Evolutionary conservation across 2,888 invertebrate genomes (phyloP), one percentile per base, ranked within the genome.

Genomic region (Choreutis nemorana): DNA sequence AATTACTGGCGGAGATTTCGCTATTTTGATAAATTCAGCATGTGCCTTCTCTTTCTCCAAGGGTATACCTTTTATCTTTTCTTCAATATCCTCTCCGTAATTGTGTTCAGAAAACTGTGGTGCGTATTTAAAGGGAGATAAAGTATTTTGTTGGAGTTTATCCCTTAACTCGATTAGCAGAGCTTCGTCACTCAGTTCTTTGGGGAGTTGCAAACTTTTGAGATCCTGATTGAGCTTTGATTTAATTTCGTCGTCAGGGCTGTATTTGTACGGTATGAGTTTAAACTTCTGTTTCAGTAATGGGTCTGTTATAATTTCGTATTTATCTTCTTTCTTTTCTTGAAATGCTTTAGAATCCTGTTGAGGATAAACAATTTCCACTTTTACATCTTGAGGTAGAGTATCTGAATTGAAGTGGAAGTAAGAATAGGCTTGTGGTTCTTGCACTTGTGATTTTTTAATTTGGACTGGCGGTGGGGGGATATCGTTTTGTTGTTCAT

Each of bases 81-180:
- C 58, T 33, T 61, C 58, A 4, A 65, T 40, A 37, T 60, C 61
- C 29, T 44, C 45, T 0, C 48, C 53, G 12, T 51, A 51, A 33
- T 52, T 59, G 23, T 48, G 50, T 7, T 51, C 49, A 25, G 56
- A 62, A 37, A 65, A 58, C 35, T 62, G 56, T 0, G 56, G 34
- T 31, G 61, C 41, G 35, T 62, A 40, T 56, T 65, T 50, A 2
- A 58, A 30, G 20, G 53, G 46, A 14, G 28, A 11, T 7, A 41
- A 37, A 6, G 38, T 37, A 11, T 36, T 35, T n/a, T n/a, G n/a
- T n/a, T n/a, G n/a, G n/a, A n/a, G 10, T 18, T 26, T 4, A 18
- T 20, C 12, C 20, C 26, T 26, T 26, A 20, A 12, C 16, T 26
- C 12, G 16, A 12, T 8, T 20, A n/a, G n/a, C n/a, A n/a, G 28